Base-by-base conservation (phyloP, 2,888 invertebrate genomes). In the Geotrupes spiniger region DNA sequence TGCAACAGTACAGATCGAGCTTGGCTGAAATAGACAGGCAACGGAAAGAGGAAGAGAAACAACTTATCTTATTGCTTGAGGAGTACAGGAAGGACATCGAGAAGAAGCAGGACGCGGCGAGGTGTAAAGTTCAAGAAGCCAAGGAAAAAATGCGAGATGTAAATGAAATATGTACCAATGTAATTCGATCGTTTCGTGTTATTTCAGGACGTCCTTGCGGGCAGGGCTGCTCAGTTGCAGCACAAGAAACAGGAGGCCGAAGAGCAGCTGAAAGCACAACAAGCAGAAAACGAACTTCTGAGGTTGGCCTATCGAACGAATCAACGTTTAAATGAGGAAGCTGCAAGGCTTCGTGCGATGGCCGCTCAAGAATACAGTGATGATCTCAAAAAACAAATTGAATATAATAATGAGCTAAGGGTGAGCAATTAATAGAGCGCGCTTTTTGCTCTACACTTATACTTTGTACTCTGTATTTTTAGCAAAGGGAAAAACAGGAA, bases 331-430 rank as follows among this genome's bases (percentile, higher is more conserved):
- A 63, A 65, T 49, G 64, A 61, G 2, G 72, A 73, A 54, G 60
- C 65, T 44, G 64, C 64, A 10, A 54, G 68, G 25, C 49, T 66
- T 46, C 60, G 65, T 45, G 45, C 46, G 3, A 58, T 66, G 37
- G 65, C 64, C 17, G 56, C 55, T 17, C 47, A 56, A 11, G 63
- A 69, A 46, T 73, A 73, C 47, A 53, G 66, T 10, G 61, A 69
- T 4, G 73, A 74, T 50, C 54, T 74, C 16, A 57, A 61, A 33
- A 62, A 69, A 46, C 75, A 75, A 57, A 72, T 73, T 29, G 68
- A 72, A 45, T 69, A 71, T 52, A 69, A 68, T 38, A 65, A 66
- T 44, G 10, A 61, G 26, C 46, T 70, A 16, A 66, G 65, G 63
- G 74, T 73, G 61, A 60, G 59, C 40, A 26, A 9, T 9, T 4